Base-by-base conservation (phyloP, 2,797 vertebrate genomes). In the Leptatherina wallacei region DNA sequence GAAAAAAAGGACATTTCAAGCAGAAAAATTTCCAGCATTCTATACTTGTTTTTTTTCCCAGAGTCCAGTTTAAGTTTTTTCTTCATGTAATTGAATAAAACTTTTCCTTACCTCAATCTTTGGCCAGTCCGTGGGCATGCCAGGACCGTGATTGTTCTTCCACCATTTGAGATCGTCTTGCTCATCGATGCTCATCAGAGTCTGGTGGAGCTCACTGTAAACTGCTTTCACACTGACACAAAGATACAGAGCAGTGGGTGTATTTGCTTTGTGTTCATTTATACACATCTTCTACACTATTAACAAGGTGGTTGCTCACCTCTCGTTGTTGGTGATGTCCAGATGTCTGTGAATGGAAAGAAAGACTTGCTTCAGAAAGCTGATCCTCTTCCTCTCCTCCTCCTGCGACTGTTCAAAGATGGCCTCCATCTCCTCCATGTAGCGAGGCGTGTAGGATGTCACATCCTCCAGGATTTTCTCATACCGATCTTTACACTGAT, bases 391-490 rank as follows among this genome's bases (percentile, higher is more conserved):
- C 83, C 94, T 93, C 84, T 96, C 96, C 78, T 95, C 92, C 77
- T 95, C 95, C 71, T 96, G 96, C 1, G 95, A 94, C 86, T 95
- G 90, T 35, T 96, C 96, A 80, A 96, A 96, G 35, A 96, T 95
- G 36, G 93, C 91, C 29, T 96, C 96, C 96, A 96, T 96, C 66
- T 96, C 96, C 86, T 96, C 96, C 95, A 96, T 96, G 91, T 96
- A 96, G 62, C 94, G 94, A 0, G 96, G 95, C 0, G 95, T 94
- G 78, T 95, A 96, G n/a, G 93, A 85, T 1, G 94, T 93, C n/a
- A 93, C 88, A 6, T 96, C 95, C 65, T 96, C 94, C 72, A 96
- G 90, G 16, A 91, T 24, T 72, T 96, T 96, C 88, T 96, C 94
- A 4, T 96, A 96, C 24, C 80, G 91, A 13, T 94, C 94, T 42